Evolutionary conservation across 2,888 invertebrate species (phyloP).

Genomic region (Mayetiola destructor): DNA sequence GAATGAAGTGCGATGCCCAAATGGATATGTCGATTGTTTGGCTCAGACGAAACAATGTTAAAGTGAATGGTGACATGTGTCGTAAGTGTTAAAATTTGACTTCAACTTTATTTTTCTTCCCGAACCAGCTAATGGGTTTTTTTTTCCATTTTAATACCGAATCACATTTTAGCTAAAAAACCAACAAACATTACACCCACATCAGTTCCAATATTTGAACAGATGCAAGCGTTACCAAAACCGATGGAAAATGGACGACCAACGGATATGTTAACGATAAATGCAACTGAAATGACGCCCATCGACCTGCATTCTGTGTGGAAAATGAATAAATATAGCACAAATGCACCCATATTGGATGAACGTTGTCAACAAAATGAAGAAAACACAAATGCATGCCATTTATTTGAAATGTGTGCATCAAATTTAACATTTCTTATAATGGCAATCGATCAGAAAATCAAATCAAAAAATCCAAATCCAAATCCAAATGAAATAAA

Average conservation of each 20-base stretch:
- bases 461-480: too few relatives aligned
- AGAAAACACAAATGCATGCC: not conserved
- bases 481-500: too few relatives aligned
- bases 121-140: not conserved
- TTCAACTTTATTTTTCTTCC: not conserved
- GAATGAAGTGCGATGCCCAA: constrained; percentile 40
- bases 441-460: not conserved
- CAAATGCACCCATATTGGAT: not conserved
- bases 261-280: constrained; percentile 17
- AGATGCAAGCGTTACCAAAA: constrained; percentile 22
- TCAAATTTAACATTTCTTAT: not conserved
- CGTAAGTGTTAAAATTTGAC: constrained; percentile 6
- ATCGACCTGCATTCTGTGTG: not conserved
- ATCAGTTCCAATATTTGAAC: constrained; percentile 24
- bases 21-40: constrained; percentile 24
- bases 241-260: too few relatives aligned
- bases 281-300: not conserved
- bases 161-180: not conserved
- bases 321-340: not conserved
- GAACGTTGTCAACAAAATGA: not conserved
- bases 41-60: constrained; percentile 23
- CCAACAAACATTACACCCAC: not conserved
- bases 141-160: not conserved
- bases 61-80: constrained; percentile 24
- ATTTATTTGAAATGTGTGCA: constrained; percentile 14